Evolutionary conservation across 2,888 invertebrate genomes (phyloP).

Genomic region (Watsonalla binaria): DNA sequence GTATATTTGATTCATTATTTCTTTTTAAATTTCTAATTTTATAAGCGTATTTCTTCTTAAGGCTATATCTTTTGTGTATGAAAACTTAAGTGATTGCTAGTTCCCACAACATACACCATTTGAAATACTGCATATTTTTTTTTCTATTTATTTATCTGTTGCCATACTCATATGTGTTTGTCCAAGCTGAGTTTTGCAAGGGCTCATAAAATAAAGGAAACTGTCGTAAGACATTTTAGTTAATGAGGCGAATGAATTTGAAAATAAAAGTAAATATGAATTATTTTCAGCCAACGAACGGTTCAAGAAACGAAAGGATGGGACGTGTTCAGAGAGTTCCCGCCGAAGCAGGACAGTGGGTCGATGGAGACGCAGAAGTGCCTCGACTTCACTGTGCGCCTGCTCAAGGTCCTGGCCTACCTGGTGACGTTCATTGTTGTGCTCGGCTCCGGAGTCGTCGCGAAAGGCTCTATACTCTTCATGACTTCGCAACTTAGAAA

Average conservation of each 20-base stretch:
- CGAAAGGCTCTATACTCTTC: constrained; percentile 92
- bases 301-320: constrained; percentile 95
- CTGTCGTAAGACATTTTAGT: not conserved
- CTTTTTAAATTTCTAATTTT: too few relatives aligned
- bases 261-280: constrained; percentile 5
- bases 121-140: too few relatives aligned
- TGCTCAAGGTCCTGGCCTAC: constrained; percentile 91
- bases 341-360: constrained; percentile 91
- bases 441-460: constrained; percentile 89
- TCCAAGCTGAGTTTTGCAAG: too few relatives aligned
- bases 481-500: constrained; percentile 94
- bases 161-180: too few relatives aligned
- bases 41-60: too few relatives aligned
- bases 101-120: too few relatives aligned
- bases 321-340: constrained; percentile 97
- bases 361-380: constrained; percentile 93
- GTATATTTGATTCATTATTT: too few relatives aligned
- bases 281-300: constrained; percentile 84
- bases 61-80: too few relatives aligned
- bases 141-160: too few relatives aligned
- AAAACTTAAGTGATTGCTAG: too few relatives aligned
- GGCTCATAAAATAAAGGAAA: too few relatives aligned
- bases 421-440: constrained; percentile 91
- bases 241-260: not conserved
- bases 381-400: constrained; percentile 89